Base-by-base conservation (phyloP, 2,113 vertebrate species). In the Hydrochoerus hydrochaeris region DNA sequence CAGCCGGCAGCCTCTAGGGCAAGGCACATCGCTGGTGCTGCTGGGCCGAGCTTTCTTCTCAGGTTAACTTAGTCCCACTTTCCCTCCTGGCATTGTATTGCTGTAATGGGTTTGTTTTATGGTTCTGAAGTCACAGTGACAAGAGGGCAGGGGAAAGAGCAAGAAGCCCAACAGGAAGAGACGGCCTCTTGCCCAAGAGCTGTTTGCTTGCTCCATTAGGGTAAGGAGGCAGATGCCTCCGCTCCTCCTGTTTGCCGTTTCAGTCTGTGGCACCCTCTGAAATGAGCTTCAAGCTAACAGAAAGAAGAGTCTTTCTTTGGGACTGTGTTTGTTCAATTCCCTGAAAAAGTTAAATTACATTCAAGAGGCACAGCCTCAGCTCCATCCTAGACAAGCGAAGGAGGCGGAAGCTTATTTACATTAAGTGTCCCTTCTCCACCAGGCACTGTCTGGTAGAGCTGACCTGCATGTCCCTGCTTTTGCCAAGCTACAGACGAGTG, bases 61-160 rank as follows among this genome's bases (percentile, higher is more conserved):
- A 41, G 1, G 94, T 49, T 88, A 88, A 32, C 60, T 91, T 54
- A 2, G 10, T 86, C 88, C 93, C 44, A 5, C 84, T 91, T 89
- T 57, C 41, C 44, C 80, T 90, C 89, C 91, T 67, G 81, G 83
- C 19, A 0, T 46, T 84, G 95, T 28, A 13, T 80, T 85, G 95
- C 85, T 83, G 69, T 89, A 95, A 75, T 90, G 35, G 57, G 90
- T 97, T 94, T 67, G 77, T 89, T 83, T 88, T 69, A 81, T 35
- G 65, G 14, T 35, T 92, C 84, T 90, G 52, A 84, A 94, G 38
- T 88, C 85, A 85, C n/a, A 80, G 38, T 75, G 20, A 65, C 20
- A 69, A 1, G 0, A 67, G 38, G 73, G 19, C 32, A 24, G 38
- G 73, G 58, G 69, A 90, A 26, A 75, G 12, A 77, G 93, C 65